Evolutionary conservation across 1,140 invertebrate genomes (phyloP).

Genomic region (Aplysia californica): DNA sequence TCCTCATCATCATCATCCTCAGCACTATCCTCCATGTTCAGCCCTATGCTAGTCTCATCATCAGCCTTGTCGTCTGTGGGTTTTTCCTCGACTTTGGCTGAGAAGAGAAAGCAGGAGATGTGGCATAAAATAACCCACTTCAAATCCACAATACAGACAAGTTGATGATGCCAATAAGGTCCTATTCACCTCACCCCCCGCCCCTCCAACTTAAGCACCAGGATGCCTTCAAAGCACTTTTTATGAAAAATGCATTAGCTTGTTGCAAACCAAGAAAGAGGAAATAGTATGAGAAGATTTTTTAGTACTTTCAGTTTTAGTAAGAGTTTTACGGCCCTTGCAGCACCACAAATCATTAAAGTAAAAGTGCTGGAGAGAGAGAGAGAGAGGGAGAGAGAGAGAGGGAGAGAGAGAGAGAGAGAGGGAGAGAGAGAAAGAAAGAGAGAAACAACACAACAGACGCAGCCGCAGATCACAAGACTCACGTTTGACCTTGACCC

Average conservation of each 20-base stretch:
- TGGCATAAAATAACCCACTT: neutral
- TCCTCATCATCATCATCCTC: too few relatives aligned
- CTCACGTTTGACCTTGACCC: slow-evolving; percentile 24
- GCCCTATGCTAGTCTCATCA: neutral
- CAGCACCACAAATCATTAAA: too few relatives aligned
- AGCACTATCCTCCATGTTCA: neutral
- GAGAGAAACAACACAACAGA: neutral
- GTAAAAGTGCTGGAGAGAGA: too few relatives aligned
- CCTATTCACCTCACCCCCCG: neutral
- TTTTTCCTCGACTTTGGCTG: neutral
- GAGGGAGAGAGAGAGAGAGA: neutral
- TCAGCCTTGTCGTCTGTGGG: neutral
- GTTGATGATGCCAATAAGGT: too few relatives aligned
- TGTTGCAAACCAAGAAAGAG: neutral
- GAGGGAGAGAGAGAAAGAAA: neutral
- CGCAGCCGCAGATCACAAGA: too few relatives aligned
- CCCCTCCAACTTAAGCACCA: neutral
- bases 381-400: neutral
- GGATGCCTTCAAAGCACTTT: neutral
- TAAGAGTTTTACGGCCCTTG: too few relatives aligned
- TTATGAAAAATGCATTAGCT: neutral
- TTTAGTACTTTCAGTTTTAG: neutral
- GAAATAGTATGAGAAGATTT: neutral
- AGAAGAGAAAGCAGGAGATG: neutral
- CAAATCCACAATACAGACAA: neutral